Conservation (phyloP, 2,888 invertebrate genomes). For the Cheilosia impressa region DNA sequence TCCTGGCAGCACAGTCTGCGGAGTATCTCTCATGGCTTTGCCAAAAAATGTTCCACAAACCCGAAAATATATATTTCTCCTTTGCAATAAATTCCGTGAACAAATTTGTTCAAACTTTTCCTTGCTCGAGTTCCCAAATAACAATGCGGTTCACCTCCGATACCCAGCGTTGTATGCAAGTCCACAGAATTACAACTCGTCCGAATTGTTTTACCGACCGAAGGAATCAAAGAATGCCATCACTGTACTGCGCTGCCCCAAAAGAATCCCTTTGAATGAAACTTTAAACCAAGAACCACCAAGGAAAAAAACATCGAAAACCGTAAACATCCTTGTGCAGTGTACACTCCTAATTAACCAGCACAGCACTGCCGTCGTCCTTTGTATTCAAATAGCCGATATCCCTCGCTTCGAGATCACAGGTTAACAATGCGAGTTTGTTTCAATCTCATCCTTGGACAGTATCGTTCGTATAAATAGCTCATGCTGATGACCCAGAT, state of each 20-base stretch:
- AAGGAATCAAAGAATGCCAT: slow-evolving; percentile 7
- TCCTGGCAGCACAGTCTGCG: not conserved
- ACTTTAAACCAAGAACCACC: slow-evolving; percentile 16
- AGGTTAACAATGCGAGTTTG: slow-evolving; percentile 38
- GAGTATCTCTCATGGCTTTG: not conserved
- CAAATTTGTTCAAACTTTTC: slow-evolving; percentile 25
- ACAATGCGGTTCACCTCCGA: slow-evolving; percentile 36
- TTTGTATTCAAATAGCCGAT: slow-evolving; percentile 19
- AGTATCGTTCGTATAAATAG: slow-evolving; percentile 40
- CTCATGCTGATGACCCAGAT: slow-evolving; percentile 67
- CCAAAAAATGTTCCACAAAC: slow-evolving; percentile 33
- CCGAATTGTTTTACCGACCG: slow-evolving; percentile 34
- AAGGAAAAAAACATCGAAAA: not conserved
- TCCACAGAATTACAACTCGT: slow-evolving; percentile 23
- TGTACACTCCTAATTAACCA: slow-evolving; percentile 36
- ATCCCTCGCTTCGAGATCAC: slow-evolving; percentile 13
- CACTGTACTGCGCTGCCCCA: not conserved
- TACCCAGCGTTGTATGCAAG: not conserved
- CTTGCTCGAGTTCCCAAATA: slow-evolving; percentile 14
- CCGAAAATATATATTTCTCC: not conserved
- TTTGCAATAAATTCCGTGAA: slow-evolving; percentile 13
- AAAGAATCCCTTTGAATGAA: slow-evolving; percentile 25
- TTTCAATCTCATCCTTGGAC: slow-evolving; percentile 39
- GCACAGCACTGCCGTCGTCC: slow-evolving; percentile 2
- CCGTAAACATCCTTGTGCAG: not conserved